Percentiles rank a stretch among this genome's conserved stretches.
These are phyloP conservation scores for Trochalopteron elliotii DNA, from an alignment of 2,113 vertebrate genomes.

Conservation along the genomic window DNA sequence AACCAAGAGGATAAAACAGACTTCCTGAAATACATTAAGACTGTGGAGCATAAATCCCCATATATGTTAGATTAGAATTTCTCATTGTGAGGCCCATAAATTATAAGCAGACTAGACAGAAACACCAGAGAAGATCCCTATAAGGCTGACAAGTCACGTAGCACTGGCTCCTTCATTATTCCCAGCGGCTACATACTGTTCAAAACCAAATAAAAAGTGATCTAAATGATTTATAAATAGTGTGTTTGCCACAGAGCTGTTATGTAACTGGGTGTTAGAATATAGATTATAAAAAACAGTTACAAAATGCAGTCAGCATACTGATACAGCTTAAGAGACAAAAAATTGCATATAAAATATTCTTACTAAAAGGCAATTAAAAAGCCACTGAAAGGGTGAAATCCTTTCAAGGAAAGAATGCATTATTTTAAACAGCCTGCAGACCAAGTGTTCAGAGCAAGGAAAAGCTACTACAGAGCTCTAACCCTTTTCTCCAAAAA, in stretches of 20 bases:
- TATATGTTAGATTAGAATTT: not conserved
- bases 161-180: not conserved
- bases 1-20: not conserved
- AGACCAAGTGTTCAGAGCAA: not conserved
- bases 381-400: not conserved
- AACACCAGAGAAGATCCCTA: not conserved
- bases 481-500: not conserved
- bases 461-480: not conserved
- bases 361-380: not conserved
- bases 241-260: not conserved
- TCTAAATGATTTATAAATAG: constrained; percentile 26
- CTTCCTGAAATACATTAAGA: not conserved
- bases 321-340: not conserved
- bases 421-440: not conserved
- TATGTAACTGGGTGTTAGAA: not conserved
- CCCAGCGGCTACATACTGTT: not conserved
- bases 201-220: not conserved
- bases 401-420: not conserved
- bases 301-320: not conserved
- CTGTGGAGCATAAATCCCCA: not conserved
- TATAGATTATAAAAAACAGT: not conserved
- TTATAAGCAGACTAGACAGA: not conserved
- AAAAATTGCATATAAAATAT: not conserved
- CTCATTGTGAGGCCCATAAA: not conserved
- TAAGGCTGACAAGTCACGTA: not conserved